These are phyloP conservation scores for Matsumurasca onukii DNA, from an alignment of 1,140 invertebrate species.

Conservation along the genomic window DNA sequence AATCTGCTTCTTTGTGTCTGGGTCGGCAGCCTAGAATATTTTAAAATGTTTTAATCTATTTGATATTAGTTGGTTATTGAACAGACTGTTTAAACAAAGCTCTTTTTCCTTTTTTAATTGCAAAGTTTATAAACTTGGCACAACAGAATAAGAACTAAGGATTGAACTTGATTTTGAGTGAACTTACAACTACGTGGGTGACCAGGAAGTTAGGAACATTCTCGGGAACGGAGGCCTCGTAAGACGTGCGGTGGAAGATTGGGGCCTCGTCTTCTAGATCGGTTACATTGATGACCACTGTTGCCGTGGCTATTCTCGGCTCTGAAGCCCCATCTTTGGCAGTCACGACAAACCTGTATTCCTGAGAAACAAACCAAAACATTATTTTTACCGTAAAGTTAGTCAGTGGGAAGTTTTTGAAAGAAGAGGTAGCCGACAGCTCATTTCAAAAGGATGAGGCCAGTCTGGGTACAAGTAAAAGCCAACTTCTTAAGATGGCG, in stretches of 20 bases:
- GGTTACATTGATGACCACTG: slow-evolving; percentile 74
- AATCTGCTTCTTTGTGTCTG: slow-evolving; percentile 74
- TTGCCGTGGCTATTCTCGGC: slow-evolving; percentile 80
- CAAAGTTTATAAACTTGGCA: no score
- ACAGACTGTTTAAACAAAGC: no score
- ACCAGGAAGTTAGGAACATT: slow-evolving; percentile 76
- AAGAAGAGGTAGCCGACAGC: no score
- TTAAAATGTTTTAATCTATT: not conserved
- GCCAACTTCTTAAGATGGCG: no score
- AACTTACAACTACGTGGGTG: slow-evolving; percentile 65
- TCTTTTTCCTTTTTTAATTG: no score
- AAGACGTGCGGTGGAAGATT: slow-evolving; percentile 68
- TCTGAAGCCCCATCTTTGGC: slow-evolving; percentile 86
- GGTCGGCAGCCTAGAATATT: slow-evolving; percentile 64
- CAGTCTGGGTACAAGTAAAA: no score
- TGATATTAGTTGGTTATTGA: not conserved
- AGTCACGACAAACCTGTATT: slow-evolving; percentile 82
- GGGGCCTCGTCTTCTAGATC: slow-evolving; percentile 86
- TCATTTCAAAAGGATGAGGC: no score
- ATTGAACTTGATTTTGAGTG: no score
- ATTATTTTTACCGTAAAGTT: slow-evolving; percentile 25
- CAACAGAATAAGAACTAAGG: no score
- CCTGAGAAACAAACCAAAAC: slow-evolving; percentile 50
- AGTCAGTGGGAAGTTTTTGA: no score
- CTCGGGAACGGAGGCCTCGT: slow-evolving; percentile 79